These are phyloP conservation scores for Sesia apiformis DNA, from an alignment of 2,888 invertebrate genomes.

Conservation along the genomic window DNA sequence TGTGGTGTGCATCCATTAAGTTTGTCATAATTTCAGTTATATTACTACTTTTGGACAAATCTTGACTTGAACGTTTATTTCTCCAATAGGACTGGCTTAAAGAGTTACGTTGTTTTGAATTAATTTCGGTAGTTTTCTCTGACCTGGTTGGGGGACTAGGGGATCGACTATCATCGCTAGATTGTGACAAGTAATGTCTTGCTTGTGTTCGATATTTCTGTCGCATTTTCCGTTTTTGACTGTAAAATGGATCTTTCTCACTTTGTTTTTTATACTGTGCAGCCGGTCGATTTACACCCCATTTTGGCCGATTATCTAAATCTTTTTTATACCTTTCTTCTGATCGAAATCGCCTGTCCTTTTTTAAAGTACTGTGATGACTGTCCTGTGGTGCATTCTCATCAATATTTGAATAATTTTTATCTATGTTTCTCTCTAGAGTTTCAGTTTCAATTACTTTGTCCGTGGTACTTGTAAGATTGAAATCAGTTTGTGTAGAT, in stretches of 20 bases:
- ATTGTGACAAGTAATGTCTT: slow-evolving; percentile 71
- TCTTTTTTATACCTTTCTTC: slow-evolving; percentile 72
- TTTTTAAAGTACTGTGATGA: slow-evolving; percentile 62
- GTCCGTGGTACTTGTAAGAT: slow-evolving; percentile 28
- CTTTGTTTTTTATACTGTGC: slow-evolving; percentile 92
- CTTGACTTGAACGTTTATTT: slow-evolving; percentile 57
- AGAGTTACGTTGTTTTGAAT: slow-evolving; percentile 54
- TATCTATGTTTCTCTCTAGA: slow-evolving; percentile 57
- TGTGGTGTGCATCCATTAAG: slow-evolving; percentile 54
- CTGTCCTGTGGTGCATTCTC: slow-evolving; percentile 67
- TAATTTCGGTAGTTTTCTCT: slow-evolving; percentile 51
- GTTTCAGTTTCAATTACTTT: slow-evolving; percentile 51
- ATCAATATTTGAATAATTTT: slow-evolving; percentile 66
- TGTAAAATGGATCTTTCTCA: slow-evolving; percentile 90
- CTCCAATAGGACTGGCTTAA: slow-evolving; percentile 69
- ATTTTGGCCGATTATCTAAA: slow-evolving; percentile 80
- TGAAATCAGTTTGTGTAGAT: slow-evolving; percentile 79
- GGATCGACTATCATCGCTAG: slow-evolving; percentile 77
- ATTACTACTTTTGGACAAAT: slow-evolving; percentile 48
- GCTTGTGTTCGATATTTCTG: slow-evolving; percentile 77
- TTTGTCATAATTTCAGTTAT: slow-evolving; percentile 22
- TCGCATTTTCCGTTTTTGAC: slow-evolving; percentile 79
- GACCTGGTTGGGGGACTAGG: slow-evolving; percentile 66
- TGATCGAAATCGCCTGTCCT: slow-evolving; percentile 68
- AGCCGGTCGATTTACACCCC: slow-evolving; percentile 85